A percentile compares a stretch with the other conserved stretches of the same genome.
Conservation (phyloP, 53 echinoderm and acorn worm genomes). For the Glandiceps talaboti region DNA sequence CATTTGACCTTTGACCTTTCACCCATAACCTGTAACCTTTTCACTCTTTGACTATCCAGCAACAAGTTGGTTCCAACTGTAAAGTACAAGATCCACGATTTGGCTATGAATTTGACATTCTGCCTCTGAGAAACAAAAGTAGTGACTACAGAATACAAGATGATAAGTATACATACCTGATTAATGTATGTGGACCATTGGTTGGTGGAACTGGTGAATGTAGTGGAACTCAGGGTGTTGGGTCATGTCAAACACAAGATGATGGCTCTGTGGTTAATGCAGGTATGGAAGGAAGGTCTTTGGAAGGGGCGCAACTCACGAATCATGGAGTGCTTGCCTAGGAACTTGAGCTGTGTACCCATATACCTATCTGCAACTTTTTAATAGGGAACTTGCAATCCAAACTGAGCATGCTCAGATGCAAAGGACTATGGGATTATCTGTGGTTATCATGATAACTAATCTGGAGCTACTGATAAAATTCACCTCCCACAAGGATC, state of each 20-base stretch:
- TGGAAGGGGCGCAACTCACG: too few species aligned
- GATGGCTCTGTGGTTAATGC: neutral
- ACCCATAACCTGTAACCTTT: neutral
- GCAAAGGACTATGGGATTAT: too few species aligned
- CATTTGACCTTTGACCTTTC: neutral
- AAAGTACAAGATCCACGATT: slow-evolving; percentile 53
- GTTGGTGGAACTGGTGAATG: slow-evolving; percentile 20
- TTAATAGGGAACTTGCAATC: too few species aligned
- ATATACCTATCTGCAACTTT: too few species aligned
- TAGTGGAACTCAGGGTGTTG: slow-evolving; percentile 10
- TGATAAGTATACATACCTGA: slow-evolving; percentile 33
- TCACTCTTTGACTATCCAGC: slow-evolving; percentile 27
- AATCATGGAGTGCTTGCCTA: too few species aligned
- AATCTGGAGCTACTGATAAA: too few species aligned
- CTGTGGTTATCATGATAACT: too few species aligned
- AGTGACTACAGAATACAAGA: slow-evolving; percentile 32
- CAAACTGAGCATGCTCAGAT: too few species aligned
- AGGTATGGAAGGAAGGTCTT: too few species aligned
- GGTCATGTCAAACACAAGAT: slow-evolving; percentile 43
- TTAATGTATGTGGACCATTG: slow-evolving; percentile 68
- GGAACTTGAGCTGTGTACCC: too few species aligned
- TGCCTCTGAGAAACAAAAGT: slow-evolving; percentile 21
- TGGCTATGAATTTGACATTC: slow-evolving; percentile 59
- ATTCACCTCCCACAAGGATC: too few species aligned
- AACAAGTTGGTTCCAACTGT: slow-evolving; percentile 47